Conservation (phyloP, 2,888 invertebrate genomes). For the Aphodius granarius region DNA sequence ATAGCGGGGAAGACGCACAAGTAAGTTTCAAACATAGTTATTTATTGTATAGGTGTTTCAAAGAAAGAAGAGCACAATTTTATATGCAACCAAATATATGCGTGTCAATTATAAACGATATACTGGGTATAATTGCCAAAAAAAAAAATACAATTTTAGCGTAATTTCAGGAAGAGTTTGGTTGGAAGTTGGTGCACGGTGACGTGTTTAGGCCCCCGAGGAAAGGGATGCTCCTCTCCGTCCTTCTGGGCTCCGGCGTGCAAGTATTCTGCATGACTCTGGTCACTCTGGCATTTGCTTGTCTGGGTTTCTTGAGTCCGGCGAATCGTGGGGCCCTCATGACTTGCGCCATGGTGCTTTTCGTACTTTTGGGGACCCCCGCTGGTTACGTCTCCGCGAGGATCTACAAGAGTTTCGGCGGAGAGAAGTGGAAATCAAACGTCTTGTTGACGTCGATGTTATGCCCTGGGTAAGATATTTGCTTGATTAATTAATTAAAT, state of each 20-base stretch:
- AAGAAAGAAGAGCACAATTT: neutral
- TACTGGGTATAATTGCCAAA: too few species aligned
- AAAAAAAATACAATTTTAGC: neutral
- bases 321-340: slow-evolving; percentile 98
- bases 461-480: slow-evolving; percentile 71
- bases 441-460: slow-evolving; percentile 95
- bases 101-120: too few species aligned
- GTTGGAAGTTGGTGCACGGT: slow-evolving; percentile 98
- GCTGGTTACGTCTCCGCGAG: slow-evolving; percentile 97
- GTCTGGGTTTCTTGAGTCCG: slow-evolving; percentile 96
- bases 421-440: slow-evolving; percentile 98
- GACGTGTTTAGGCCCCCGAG: slow-evolving; percentile 97
- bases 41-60: neutral
- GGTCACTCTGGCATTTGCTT: slow-evolving; percentile 97
- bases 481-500: neutral
- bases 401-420: slow-evolving; percentile 98
- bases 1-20: slow-evolving; percentile 86
- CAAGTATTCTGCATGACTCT: slow-evolving; percentile 97
- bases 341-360: slow-evolving; percentile 96
- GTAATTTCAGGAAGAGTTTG: slow-evolving; percentile 78
- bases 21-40: slow-evolving; percentile 65
- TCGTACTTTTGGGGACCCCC: slow-evolving; percentile 94
- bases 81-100: too few species aligned
- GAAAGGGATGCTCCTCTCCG: slow-evolving; percentile 94
- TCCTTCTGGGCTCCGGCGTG: slow-evolving; percentile 94